Evolutionary conservation across 1,140 invertebrate genomes (phyloP), one percentile per base, ranked within the genome.

Genomic region (Drosophila sproati): DNA sequence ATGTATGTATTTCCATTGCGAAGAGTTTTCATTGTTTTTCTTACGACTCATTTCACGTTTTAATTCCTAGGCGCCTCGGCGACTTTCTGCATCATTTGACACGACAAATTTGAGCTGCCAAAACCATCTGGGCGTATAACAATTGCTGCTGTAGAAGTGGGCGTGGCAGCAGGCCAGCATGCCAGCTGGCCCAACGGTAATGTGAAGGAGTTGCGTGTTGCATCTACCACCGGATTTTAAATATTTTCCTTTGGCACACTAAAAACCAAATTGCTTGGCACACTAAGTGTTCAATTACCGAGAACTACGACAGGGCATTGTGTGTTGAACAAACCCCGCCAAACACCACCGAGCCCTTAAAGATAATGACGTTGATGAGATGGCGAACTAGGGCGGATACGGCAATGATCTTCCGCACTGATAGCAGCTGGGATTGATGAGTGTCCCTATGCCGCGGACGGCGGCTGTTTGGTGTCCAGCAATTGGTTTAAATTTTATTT

Each of bases 401-500:
- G 7, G 34, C 59, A 50, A 56, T 85, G 85, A 89, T 88, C 80
- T 74, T 62, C 80, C 80, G 83, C 85, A 88, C 89, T 88, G 85
- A 88, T 88, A 78, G 85, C 85, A 88, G 83, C 85, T 88, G 83
- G 80, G 83, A 88, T 88, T 88, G 83, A 88, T 88, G 85, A 70
- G 35, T 48, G 31, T 10, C 35, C 10, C 20, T 20, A 20, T 20
- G 20, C 20, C 20, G 1, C 10, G 20, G 50, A n/a, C 48, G 51
- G 20, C 5, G 35, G 37, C 34, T 31, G 34, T 39, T 37, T n/a
- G 60, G 71, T 62, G 82, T 87, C 82, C 82, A 66, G 83, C 80
- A 83, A 89, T 85, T 89, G 85, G 85, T 89, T 88, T 88, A 88
- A 88, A 88, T 89, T 89, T 89, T 89, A 89, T 89, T 89, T 89